A percentile compares a stretch with the other conserved stretches of the same genome.
phyloP scores from a whole-genome alignment of 2,888 invertebrate species.

The Hololepta plana region DNA sequence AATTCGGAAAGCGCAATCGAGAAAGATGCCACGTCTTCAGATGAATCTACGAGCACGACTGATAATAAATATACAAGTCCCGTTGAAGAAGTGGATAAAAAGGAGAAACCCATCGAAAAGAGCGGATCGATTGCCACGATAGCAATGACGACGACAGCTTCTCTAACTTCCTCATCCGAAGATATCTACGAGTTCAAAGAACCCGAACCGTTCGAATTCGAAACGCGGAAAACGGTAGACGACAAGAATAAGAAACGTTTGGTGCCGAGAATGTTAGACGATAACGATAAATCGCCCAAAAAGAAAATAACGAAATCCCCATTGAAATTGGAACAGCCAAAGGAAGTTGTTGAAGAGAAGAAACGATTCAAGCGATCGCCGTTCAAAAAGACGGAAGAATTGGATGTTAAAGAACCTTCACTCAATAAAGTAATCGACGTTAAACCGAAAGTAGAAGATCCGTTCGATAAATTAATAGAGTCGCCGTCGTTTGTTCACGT shows the following conservation, averaged over 20 bases:
- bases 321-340: conserved; percentile 12
- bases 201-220: conserved; percentile 74
- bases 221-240: conserved; percentile 35
- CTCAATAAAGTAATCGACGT: conserved; percentile 12
- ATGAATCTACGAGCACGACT: conserved; percentile 14
- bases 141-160: too few species aligned
- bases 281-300: conserved; percentile 21
- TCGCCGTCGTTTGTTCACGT: conserved; percentile 32
- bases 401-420: conserved; percentile 11
- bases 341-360: conserved; percentile 12
- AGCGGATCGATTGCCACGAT: too few species aligned
- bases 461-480: conserved; percentile 32
- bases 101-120: conserved; percentile 15
- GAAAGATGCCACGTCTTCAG: conserved; percentile 19
- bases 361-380: conserved; percentile 13
- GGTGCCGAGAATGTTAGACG: conserved; percentile 23
- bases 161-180: conserved; percentile 23
- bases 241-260: conserved; percentile 21
- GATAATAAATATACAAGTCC: conserved; percentile 4
- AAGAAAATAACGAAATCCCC: conserved; percentile 14
- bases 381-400: conserved; percentile 10
- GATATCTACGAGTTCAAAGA: conserved; percentile 83
- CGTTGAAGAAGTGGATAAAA: conserved; percentile 12
- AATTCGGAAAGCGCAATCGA: conserved; percentile 9
- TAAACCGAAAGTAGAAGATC: conserved; percentile 23